Evolutionary conservation across 23 tunicate species (phyloP).

Genomic region (Phallusia fumigata): DNA sequence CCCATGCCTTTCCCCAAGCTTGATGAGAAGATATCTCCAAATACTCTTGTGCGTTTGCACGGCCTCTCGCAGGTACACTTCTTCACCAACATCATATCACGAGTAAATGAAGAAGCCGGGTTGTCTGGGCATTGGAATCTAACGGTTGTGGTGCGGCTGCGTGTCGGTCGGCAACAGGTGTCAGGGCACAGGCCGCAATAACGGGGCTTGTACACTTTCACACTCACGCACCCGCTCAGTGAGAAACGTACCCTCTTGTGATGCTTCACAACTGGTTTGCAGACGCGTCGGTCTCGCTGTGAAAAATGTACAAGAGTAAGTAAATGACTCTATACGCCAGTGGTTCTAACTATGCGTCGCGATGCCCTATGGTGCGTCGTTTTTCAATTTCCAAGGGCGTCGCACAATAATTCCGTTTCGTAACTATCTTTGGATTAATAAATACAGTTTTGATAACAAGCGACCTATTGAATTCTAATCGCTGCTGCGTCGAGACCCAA

Average conservation of each 20-base stretch:
- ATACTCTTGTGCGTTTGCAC: neutral
- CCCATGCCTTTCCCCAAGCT: neutral
- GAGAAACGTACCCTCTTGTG: constrained; percentile 57
- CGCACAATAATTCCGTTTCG: too few species aligned
- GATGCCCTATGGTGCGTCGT: too few species aligned
- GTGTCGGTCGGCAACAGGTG: constrained; percentile 73
- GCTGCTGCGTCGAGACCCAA: too few species aligned
- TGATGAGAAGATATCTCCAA: neutral
- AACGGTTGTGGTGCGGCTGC: constrained; percentile 48
- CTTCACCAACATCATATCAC: constrained; percentile 65
- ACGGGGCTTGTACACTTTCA: constrained; percentile 59
- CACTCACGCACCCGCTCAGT: constrained; percentile 74
- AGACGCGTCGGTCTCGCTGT: constrained; percentile 49
- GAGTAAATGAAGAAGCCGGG: constrained; percentile 19
- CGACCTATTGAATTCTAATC: too few species aligned
- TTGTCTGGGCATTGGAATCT: constrained; percentile 48
- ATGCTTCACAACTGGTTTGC: constrained; percentile 49
- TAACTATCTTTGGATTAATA: too few species aligned
- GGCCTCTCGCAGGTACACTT: constrained; percentile 48
- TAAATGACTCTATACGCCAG: too few species aligned
- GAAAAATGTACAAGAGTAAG: too few species aligned
- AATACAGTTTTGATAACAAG: too few species aligned
- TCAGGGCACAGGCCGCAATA: constrained; percentile 75
- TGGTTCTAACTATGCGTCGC: too few species aligned
- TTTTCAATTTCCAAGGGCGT: too few species aligned